Evolutionary conservation across 2,113 vertebrate genomes (phyloP).

Genomic region (Neogale vison): DNA sequence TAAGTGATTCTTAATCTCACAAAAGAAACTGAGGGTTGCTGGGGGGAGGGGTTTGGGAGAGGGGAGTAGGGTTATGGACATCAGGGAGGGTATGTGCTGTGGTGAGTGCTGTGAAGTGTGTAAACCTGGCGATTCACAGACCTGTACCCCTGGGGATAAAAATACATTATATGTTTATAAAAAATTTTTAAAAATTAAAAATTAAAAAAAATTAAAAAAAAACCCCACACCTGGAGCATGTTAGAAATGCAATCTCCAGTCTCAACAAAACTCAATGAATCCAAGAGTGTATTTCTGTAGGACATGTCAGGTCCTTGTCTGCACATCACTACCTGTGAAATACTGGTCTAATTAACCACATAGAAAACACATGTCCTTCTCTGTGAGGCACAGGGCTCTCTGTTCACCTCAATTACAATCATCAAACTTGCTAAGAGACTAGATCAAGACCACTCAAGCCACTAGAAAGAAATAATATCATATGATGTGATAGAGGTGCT

Average conservation of each 20-base stretch:
- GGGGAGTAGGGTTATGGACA: too few relatives aligned
- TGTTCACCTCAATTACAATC: not conserved
- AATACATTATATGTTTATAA: too few relatives aligned
- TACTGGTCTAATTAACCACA: not conserved
- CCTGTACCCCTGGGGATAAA: too few relatives aligned
- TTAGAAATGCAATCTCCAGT: not conserved
- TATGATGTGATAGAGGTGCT: not conserved
- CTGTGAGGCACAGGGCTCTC: not conserved
- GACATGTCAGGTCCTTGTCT: not conserved
- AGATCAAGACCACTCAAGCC: not conserved
- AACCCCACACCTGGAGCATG: too few relatives aligned
- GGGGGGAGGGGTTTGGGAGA: too few relatives aligned
- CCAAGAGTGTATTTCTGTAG: not conserved
- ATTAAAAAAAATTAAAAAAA: too few relatives aligned
- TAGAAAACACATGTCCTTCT: not conserved
- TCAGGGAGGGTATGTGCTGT: too few relatives aligned
- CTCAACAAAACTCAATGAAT: not conserved
- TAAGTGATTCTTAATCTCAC: too few relatives aligned
- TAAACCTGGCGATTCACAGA: too few relatives aligned
- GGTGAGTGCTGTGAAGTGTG: too few relatives aligned
- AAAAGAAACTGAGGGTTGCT: too few relatives aligned
- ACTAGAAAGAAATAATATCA: not conserved
- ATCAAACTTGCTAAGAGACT: not conserved
- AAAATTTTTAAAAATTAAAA: too few relatives aligned
- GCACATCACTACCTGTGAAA: not conserved